Conservation (phyloP, 2,113 vertebrate genomes). For the Apaloderma vittatum region DNA sequence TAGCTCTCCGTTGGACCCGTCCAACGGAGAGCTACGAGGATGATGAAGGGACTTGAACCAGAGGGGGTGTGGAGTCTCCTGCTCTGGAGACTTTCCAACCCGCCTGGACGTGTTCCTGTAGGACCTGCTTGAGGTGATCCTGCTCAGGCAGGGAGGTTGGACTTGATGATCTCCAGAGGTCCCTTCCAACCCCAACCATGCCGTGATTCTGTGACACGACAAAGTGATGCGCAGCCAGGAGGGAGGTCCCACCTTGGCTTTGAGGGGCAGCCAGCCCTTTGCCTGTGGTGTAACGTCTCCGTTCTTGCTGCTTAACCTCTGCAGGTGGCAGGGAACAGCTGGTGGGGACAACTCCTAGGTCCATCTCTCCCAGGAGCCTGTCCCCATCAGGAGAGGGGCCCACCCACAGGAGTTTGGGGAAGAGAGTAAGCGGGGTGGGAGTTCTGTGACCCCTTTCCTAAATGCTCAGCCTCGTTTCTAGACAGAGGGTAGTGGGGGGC, state of each 20-base stretch:
- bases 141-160: too few species aligned
- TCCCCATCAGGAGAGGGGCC: not conserved
- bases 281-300: not conserved
- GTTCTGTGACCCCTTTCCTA: not conserved
- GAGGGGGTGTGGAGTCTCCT: too few species aligned
- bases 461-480: not conserved
- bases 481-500: not conserved
- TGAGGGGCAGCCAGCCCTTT: not conserved
- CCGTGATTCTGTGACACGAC: rapidly evolving
- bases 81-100: too few species aligned
- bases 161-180: too few species aligned
- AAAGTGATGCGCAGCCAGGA: too few species aligned
- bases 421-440: not conserved
- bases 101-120: too few species aligned
- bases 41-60: too few species aligned
- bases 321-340: not conserved
- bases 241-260: not conserved
- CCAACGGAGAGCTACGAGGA: too few species aligned
- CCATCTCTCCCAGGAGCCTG: not conserved
- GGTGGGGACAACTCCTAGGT: not conserved
- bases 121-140: too few species aligned
- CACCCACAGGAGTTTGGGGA: not conserved
- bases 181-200: too few species aligned
- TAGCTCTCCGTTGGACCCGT: too few species aligned
- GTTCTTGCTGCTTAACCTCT: not conserved